Conservation (phyloP, 1,140 invertebrate genomes). For the Aphelinus atriplicis region DNA sequence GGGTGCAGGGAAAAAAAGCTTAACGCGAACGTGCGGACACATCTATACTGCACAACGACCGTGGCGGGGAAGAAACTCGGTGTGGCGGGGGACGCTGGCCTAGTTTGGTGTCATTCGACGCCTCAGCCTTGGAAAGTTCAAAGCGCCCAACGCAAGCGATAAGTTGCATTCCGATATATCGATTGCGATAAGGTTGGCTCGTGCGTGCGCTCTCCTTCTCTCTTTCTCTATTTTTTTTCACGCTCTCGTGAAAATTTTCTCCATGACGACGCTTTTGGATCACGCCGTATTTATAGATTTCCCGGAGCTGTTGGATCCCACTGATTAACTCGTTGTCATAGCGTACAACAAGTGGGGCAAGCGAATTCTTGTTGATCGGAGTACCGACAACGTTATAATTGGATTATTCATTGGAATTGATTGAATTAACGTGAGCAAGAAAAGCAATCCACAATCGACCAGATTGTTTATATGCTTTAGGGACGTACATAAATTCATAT, state of each 20-base stretch:
- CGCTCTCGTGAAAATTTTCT: conserved; percentile 4
- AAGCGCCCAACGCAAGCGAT: conserved; percentile 29
- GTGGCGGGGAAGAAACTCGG: conserved; percentile 11
- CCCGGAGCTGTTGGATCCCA: background rate
- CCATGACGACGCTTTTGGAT: background rate
- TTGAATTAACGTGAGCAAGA: too few species aligned
- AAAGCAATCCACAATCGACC: too few species aligned
- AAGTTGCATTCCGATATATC: conserved; percentile 30
- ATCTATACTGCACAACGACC: too few species aligned
- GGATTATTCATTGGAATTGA: too few species aligned
- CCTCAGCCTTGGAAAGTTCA: conserved; percentile 39
- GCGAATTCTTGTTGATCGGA: too few species aligned
- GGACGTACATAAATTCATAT: too few species aligned
- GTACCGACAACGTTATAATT: too few species aligned
- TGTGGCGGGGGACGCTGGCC: conserved; percentile 10
- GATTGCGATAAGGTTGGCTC: conserved; percentile 8
- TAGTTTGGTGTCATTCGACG: conserved; percentile 35
- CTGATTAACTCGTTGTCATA: too few species aligned
- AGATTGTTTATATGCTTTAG: too few species aligned
- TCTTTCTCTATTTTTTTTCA: background rate
- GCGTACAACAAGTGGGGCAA: too few species aligned
- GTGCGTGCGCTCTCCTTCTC: background rate
- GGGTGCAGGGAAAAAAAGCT: too few species aligned
- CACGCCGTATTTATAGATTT: background rate
- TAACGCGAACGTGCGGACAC: too few species aligned